Percentiles rank a stretch among this genome's conserved stretches.
phyloP scores from a whole-genome alignment of 64 coral and sea anemone genomes.

The Actinia equina region DNA sequence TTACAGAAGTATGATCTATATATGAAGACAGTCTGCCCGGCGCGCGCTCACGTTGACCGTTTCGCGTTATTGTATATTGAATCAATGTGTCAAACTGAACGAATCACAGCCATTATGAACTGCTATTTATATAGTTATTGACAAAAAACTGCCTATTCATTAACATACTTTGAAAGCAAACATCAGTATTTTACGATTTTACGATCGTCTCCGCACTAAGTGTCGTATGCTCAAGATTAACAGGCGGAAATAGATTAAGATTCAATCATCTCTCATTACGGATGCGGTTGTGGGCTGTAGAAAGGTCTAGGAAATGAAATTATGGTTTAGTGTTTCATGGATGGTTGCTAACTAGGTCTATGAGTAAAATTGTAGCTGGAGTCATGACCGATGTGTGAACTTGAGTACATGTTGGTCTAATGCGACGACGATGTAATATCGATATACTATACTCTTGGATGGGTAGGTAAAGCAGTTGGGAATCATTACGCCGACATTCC shows the following conservation, averaged over 20 bases:
- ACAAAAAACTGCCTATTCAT: neutral
- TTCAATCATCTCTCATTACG: constrained; percentile 7
- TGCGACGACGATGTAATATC: neutral
- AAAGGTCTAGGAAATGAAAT: neutral
- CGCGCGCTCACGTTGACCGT: no score
- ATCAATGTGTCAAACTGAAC: neutral
- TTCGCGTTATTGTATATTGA: neutral
- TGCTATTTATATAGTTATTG: neutral
- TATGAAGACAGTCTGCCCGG: no score
- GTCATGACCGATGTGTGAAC: neutral
- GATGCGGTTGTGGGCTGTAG: neutral
- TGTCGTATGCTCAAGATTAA: neutral
- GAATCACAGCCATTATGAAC: neutral
- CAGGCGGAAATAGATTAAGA: constrained; percentile 9
- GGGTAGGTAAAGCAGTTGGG: neutral
- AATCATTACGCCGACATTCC: neutral
- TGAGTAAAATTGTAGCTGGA: neutral
- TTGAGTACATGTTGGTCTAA: neutral
- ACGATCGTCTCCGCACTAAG: neutral
- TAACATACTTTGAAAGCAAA: constrained; percentile 9
- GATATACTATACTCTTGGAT: neutral
- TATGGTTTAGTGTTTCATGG: neutral
- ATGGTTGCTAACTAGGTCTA: neutral
- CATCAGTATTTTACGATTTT: neutral
- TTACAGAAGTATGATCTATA: neutral